phyloP scores from a whole-genome alignment of 2,888 invertebrate species.

The Urechis unicinctus region DNA sequence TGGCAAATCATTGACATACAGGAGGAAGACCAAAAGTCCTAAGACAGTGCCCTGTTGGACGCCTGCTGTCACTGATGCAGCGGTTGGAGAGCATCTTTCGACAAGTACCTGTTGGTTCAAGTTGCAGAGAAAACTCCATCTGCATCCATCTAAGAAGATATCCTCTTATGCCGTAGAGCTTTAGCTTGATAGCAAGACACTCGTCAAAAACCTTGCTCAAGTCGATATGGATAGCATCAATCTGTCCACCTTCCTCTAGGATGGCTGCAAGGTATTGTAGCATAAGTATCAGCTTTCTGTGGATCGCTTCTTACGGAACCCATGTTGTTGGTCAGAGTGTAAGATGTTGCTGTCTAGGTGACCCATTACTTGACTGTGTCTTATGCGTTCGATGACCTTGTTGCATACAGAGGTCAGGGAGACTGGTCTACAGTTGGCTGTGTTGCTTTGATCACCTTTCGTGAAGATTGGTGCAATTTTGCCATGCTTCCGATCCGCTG shows the following conservation, averaged over 20 bases:
- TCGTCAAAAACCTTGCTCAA: slow-evolving; percentile 17
- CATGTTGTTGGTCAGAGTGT: no score
- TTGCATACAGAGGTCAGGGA: no score
- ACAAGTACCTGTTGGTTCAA: slow-evolving; percentile 13
- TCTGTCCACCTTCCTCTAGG: no score
- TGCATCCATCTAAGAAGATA: slow-evolving; percentile 11
- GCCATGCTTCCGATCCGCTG: slow-evolving; percentile 18
- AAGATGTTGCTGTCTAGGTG: slow-evolving; percentile 12
- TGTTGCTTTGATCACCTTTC: slow-evolving; percentile 14
- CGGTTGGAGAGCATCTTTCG: slow-evolving; percentile 8
- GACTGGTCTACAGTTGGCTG: slow-evolving; percentile 21
- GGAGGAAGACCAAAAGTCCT: slow-evolving; percentile 19
- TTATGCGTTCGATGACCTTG: slow-evolving; percentile 21
- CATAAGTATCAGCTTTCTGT: slow-evolving; percentile 18
- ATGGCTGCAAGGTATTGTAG: background rate
- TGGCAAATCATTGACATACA: slow-evolving; percentile 23
- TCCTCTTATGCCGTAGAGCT: slow-evolving; percentile 10
- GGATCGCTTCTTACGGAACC: no score
- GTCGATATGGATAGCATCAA: slow-evolving; percentile 19
- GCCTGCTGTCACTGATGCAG: slow-evolving; percentile 16
- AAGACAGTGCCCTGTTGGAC: slow-evolving; percentile 20
- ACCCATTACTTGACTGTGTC: slow-evolving; percentile 15
- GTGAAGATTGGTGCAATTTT: slow-evolving; percentile 19
- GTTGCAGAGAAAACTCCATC: slow-evolving; percentile 13
- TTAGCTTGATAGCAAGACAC: slow-evolving; percentile 10